Percentiles rank a stretch among this genome's conserved stretches.
These are phyloP conservation scores for Gymnothorax javanicus DNA, from an alignment of 2,797 vertebrate species.

Conservation along the genomic window DNA sequence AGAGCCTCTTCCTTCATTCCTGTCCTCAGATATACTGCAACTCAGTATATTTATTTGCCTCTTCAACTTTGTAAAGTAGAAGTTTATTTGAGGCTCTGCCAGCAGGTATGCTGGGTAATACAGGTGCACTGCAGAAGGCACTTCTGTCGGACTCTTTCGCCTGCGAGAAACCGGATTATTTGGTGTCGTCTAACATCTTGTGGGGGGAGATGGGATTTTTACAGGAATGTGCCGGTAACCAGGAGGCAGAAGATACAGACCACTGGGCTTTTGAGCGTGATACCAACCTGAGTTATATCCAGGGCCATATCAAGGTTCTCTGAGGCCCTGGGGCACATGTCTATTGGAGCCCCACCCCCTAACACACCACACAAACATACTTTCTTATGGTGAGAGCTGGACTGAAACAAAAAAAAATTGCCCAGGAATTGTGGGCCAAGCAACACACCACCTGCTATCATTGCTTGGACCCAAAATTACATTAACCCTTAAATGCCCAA, in stretches of 20 bases:
- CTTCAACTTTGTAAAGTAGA: constrained; percentile 6
- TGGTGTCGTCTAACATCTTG: neutral
- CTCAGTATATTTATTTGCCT: neutral
- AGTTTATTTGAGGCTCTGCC: neutral
- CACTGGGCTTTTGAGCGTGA: neutral
- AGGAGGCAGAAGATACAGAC: neutral
- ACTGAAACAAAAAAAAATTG: too few species aligned
- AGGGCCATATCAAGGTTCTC: too few species aligned
- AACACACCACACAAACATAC: too few species aligned
- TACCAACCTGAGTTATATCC: neutral
- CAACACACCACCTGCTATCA: too few species aligned
- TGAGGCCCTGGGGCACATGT: too few species aligned
- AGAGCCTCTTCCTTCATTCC: neutral
- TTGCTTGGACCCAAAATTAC: too few species aligned
- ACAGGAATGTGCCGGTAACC: neutral
- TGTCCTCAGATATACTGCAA: neutral
- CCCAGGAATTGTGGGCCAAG: too few species aligned
- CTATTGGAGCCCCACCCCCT: too few species aligned
- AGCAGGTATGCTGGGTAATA: neutral
- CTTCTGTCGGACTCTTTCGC: neutral
- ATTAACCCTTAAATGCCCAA: too few species aligned
- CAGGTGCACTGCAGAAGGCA: neutral
- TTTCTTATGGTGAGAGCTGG: too few species aligned
- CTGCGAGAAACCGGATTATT: neutral
- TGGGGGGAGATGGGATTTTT: neutral